Base-by-base conservation (phyloP, 2,888 invertebrate genomes). In the Dolomedes plantarius region DNA sequence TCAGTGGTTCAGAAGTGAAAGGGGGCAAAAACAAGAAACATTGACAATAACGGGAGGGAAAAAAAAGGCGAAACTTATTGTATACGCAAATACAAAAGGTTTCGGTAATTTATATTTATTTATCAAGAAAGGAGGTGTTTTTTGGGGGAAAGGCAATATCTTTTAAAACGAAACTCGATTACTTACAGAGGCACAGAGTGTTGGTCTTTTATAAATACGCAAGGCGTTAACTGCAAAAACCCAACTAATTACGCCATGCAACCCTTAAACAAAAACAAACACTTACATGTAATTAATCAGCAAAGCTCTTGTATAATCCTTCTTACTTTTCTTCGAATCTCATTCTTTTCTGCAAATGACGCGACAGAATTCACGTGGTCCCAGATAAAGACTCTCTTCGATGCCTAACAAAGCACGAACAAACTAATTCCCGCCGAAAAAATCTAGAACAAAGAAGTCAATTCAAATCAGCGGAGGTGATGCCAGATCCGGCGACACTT, bases 401-500 rank as follows among this genome's bases (percentile, higher is more conserved):
- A 56, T 56, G 56, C 23, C 56, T 56, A 56, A 56, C 56, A 56
- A 56, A 56, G 56, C 56, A 56, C 19, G 56, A 56, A 56, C 56
- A 56, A 56, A 56, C 56, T 56, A 56, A 56, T 56, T 56, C 23
- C 56, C 19, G 56, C 56, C 46, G 2, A 56, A 56, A 56, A 56
- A 56, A 23, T 56, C 56, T 56, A 11, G 56, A 23, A 56, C 56
- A 56, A 56, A 56, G 56, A 56, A 56, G 56, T 56, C 56, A 56
- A 56, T 56, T 56, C 56, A 56, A 56, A 56, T 56, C 23, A 23
- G 56, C 56, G 56, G 56, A 72, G 72, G 72, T 72, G 72, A 72
- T 50, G 72, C 50, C 72, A 36, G 32, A 32, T 27, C 6, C 39
- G 68, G 36, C 68, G 68, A 68, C 68, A 68, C 68, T 68, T 36